Percentiles rank a stretch among this genome's conserved stretches.
These are phyloP conservation scores for Atrina japonica DNA, from an alignment of 2,888 invertebrate species.

Conservation along the genomic window DNA sequence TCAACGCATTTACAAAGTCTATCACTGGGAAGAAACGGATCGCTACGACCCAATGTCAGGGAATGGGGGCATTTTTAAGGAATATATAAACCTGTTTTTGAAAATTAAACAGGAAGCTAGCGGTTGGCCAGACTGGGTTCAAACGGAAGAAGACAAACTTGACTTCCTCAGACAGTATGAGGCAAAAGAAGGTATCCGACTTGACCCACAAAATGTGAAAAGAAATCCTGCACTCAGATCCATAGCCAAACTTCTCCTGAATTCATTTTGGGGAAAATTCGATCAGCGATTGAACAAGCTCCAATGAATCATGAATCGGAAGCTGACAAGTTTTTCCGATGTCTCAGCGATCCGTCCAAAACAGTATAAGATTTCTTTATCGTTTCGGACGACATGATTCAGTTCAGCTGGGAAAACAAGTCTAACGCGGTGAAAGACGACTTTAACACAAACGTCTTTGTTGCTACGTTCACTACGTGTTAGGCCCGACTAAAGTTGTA, in stretches of 20 bases:
- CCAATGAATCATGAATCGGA: constrained; percentile 6
- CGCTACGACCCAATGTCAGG: constrained; percentile 48
- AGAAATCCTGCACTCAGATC: constrained; percentile 15
- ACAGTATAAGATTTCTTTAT: constrained; percentile 13
- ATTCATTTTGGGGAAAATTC: constrained; percentile 25
- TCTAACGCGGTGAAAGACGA: constrained; percentile 8
- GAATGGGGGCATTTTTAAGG: constrained; percentile 66
- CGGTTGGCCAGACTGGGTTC: constrained; percentile 43
- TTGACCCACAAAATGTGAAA: constrained; percentile 2
- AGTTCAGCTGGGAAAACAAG: constrained; percentile 4
- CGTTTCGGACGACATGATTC: constrained; percentile 29
- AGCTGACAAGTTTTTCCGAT: constrained; percentile 6
- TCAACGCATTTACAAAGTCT: constrained; percentile 68
- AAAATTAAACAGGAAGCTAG: constrained; percentile 44
- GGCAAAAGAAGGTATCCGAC: constrained; percentile 19
- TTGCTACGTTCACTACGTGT: constrained; percentile 38
- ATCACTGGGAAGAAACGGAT: constrained; percentile 53
- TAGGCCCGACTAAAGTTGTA: constrained; percentile 36
- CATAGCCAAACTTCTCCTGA: constrained; percentile 23
- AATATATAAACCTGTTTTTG: constrained; percentile 69
- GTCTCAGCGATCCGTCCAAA: constrained; percentile 6
- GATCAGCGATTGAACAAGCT: constrained; percentile 11
- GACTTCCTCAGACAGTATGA: constrained; percentile 11
- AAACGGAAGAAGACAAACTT: background rate
- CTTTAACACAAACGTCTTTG: constrained; percentile 33